Conservation (phyloP, 2,113 vertebrate species). For the Zosterops japonicus region DNA sequence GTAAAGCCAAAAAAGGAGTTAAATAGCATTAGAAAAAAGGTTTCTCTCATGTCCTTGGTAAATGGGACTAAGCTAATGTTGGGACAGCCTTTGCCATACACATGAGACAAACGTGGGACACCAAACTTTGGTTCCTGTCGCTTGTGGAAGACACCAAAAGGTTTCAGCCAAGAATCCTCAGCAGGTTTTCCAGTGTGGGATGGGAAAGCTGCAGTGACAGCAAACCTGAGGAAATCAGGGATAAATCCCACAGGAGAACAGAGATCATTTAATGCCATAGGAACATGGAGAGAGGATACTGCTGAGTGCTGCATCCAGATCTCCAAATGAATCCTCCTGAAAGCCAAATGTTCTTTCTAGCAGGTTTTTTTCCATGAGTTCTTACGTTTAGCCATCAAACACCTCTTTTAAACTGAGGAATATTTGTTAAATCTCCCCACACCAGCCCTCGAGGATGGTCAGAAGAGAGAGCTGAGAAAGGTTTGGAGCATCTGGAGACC, state of each 20-base stretch:
- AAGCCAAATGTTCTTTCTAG: not conserved
- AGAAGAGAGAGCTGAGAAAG: not conserved
- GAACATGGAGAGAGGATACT: not conserved
- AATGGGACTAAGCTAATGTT: not conserved
- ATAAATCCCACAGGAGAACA: not conserved
- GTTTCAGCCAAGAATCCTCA: not conserved
- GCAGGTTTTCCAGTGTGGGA: not conserved
- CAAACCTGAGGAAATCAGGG: not conserved
- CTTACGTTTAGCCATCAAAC: not conserved
- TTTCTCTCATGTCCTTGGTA: not conserved
- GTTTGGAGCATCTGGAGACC: not conserved
- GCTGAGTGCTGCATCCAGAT: not conserved
- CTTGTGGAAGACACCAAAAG: not conserved
- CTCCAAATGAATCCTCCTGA: fast-evolving
- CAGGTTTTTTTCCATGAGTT: not conserved
- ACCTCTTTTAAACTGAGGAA: not conserved
- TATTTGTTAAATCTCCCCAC: not conserved
- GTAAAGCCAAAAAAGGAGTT: not conserved
- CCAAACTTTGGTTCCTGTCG: not conserved
- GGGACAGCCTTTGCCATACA: not conserved
- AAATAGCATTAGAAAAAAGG: not conserved
- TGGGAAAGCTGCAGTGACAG: not conserved
- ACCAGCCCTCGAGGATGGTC: fast-evolving
- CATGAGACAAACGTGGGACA: fast-evolving
- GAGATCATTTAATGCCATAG: not conserved